Percentiles rank a stretch among this genome's conserved stretches.
These are phyloP conservation scores for Protomyctophum bolini DNA, from an alignment of 2,113 vertebrate genomes.

Conservation along the genomic window DNA sequence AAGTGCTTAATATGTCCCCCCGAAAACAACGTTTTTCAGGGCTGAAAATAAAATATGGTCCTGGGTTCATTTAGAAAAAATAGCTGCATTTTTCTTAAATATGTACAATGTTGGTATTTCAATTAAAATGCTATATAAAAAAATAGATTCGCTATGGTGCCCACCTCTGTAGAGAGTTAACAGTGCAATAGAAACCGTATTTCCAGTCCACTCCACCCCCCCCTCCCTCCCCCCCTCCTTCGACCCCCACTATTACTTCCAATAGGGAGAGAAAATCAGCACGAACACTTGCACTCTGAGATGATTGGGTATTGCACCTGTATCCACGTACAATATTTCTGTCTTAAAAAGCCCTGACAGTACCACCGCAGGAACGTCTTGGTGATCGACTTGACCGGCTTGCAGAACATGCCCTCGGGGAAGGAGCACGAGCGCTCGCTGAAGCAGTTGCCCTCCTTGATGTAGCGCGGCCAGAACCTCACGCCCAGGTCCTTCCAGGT, in stretches of 20 bases:
- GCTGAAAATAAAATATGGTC: constrained; percentile 87
- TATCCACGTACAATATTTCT: constrained; percentile 95
- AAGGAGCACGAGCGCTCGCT: constrained; percentile 90
- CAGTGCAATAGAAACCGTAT: constrained; percentile 85
- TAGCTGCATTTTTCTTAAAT: constrained; percentile 87
- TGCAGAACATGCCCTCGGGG: constrained; percentile 93
- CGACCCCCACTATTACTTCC: too few relatives aligned
- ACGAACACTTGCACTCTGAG: constrained; percentile 95
- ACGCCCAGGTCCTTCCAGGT: constrained; percentile 91
- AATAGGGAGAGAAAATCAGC: constrained; percentile 72
- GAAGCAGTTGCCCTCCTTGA: constrained; percentile 91
- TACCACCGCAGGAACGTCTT: constrained; percentile 93
- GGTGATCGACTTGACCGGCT: constrained; percentile 88
- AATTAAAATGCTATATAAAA: constrained; percentile 96
- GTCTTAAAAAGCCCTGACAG: constrained; percentile 91
- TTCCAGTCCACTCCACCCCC: constrained; percentile 63
- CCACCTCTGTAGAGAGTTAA: constrained; percentile 81
- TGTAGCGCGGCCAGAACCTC: constrained; percentile 93
- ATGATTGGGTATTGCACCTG: constrained; percentile 93
- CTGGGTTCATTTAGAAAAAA: constrained; percentile 87
- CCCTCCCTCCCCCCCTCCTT: constrained; percentile 21
- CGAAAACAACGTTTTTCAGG: constrained; percentile 63
- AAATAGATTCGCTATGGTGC: constrained; percentile 95
- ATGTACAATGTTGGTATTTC: constrained; percentile 88
- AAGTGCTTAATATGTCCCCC: constrained; percentile 73